Evolutionary conservation across 2,113 vertebrate species (phyloP), one percentile per base, ranked within the genome.

Genomic region (Paedocypris sp.): DNA sequence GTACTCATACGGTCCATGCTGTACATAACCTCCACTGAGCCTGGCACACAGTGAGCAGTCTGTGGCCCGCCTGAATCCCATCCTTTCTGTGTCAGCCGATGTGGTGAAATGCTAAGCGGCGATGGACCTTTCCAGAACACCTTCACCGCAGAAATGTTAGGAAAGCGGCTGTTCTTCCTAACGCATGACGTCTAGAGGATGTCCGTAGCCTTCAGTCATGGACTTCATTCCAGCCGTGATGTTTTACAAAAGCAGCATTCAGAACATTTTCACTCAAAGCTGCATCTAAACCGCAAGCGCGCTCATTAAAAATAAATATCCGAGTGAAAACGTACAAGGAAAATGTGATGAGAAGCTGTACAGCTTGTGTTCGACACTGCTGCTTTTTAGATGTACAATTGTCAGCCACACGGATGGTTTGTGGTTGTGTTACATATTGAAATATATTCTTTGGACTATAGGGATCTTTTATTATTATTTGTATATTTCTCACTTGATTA

Each of bases 131-230:
- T 60, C 61, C 53, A 42, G 26, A 53, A 53, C 67, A 32, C 70
- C 71, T 63, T 48, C 20, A 71, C 65, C 29, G 4, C 39, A 13
- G 36, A 59, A 32, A 33, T 32, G 23, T 62, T 54, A 59, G 69
- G 79, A 49, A 79, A 77, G 67, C 68, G 60, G 67, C 53, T 35
- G 69, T 75, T 82, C n/a, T n/a, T 80, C 74, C 75, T 69, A 60
- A 51, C 58, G 64, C n/a, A n/a, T n/a, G n/a, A n/a, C n/a, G n/a
- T n/a, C n/a, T n/a, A n/a, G n/a, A 53, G 29, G 56, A 63, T 29
- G 18, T 56, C 57, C 23, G 18, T 29, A 58, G 35, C 47, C 42
- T 28, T 13, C 18, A 47, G 29, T 69, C 57, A 70, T 66, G 68
- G 70, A 62, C 4, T 10, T 64, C 65, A 64, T 42, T 50, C 38